Evolutionary conservation across 2,113 vertebrate genomes (phyloP), one percentile per base, ranked within the genome.

Genomic region (Chunga burmeisteri): DNA sequence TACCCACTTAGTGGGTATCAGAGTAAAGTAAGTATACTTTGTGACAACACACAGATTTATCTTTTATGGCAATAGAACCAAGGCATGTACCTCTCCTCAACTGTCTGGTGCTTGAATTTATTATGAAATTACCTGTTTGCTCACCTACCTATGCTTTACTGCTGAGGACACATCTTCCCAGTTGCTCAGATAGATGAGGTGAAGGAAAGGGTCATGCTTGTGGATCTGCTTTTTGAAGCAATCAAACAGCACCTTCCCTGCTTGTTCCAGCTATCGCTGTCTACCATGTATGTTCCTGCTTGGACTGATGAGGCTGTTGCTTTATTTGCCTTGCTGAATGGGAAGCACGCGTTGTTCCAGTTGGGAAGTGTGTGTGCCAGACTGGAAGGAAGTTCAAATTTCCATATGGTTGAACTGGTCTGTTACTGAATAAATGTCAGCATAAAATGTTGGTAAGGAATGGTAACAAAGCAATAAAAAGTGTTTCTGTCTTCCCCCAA

Each of bases 101-200:
- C 87, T 80, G 38, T 11, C 40, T 55, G 6, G 10, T 61, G 36
- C 40, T 50, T 8, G 46, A 50, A 17, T 59, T 65, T 34, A 4
- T 46, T 29, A 12, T 7, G 21, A 58, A 42, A 11, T 38, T n/a
- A 29, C 21, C 32, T 53, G 20, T 49, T n/a, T 53, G 50, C 30
- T 79, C 34, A 10, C 42, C 16, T 84, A 0, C 46, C 44, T 38
- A 0, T 30, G 55, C 38, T 52, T 19, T 44, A 0, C 53, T 90
- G 58, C 53, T 44, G 38, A 59, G 78, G 19, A 14, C 3, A 1
- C 20, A 3, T 63, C 82, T 58, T 27, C 11, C 44, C 44, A 2
- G 26, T 86, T 81, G 80, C 65, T 86, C 23, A 23, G 27, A 3
- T 13, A 34, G 46, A 47, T 38, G 36, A 58, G 29, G 38, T 46